A percentile compares a stretch with the other conserved stretches of the same genome.
Evolutionary conservation across 2,888 invertebrate genomes (phyloP).

Genomic region (Caenorhabditis japonica): DNA sequence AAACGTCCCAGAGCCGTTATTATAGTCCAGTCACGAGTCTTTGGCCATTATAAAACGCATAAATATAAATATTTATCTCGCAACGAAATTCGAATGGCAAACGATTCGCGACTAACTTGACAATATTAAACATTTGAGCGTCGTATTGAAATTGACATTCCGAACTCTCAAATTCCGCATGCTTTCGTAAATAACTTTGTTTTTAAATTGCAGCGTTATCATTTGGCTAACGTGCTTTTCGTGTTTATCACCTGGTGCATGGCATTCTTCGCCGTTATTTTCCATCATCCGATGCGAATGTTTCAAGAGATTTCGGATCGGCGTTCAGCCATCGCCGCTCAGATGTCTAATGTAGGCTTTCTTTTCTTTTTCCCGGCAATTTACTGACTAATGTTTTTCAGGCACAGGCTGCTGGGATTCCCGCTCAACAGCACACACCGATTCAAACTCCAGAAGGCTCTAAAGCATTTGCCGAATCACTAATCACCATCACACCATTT

Average conservation of each 20-base stretch:
- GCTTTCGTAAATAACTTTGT: too few relatives aligned
- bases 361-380: background rate
- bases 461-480: constrained; percentile 23
- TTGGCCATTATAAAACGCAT: too few relatives aligned
- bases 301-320: constrained; percentile 26
- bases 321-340: constrained; percentile 27
- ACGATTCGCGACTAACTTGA: too few relatives aligned
- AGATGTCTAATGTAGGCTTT: background rate
- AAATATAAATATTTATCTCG: too few relatives aligned
- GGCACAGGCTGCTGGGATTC: background rate
- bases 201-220: constrained; percentile 13
- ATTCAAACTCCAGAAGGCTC: constrained; percentile 37
- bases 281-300: constrained; percentile 27
- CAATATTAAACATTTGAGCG: too few relatives aligned
- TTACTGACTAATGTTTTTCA: background rate
- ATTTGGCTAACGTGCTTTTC: background rate
- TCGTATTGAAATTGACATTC: too few relatives aligned
- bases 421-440: constrained; percentile 41
- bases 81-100: too few relatives aligned
- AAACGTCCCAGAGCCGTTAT: too few relatives aligned
- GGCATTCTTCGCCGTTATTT: constrained; percentile 41
- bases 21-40: too few relatives aligned
- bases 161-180: too few relatives aligned
- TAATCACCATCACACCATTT: constrained; percentile 26
- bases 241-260: constrained; percentile 34